These are phyloP conservation scores for Butastur rufipennis DNA, from an alignment of 2,113 vertebrate species.

Conservation along the genomic window DNA sequence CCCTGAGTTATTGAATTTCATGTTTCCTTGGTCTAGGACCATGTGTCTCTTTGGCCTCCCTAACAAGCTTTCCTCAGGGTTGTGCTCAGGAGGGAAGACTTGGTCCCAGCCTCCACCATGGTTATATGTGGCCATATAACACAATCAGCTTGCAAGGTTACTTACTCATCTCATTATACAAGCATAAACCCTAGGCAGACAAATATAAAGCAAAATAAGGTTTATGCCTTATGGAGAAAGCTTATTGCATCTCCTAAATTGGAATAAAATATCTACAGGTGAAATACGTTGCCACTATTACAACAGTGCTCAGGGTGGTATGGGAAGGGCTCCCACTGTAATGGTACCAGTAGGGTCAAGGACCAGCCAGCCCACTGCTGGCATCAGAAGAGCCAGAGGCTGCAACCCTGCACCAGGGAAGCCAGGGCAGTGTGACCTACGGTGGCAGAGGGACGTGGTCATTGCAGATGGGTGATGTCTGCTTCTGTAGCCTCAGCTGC, in stretches of 20 bases:
- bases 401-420: neutral
- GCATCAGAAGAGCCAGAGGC: neutral
- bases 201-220: conserved; percentile 16
- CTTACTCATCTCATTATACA: conserved; percentile 56
- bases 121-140: neutral
- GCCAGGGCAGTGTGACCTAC: neutral
- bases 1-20: rapidly evolving
- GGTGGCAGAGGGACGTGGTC: rapidly evolving
- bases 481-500: neutral
- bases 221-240: neutral
- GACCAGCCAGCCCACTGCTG: neutral
- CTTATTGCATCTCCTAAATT: neutral
- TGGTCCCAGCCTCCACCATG: neutral
- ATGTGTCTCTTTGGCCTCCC: neutral
- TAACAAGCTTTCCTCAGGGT: neutral
- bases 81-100: neutral
- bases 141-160: conserved; percentile 35
- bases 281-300: rapidly evolving
- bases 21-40: neutral
- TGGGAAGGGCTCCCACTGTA: neutral
- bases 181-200: conserved; percentile 17
- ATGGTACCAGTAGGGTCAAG: neutral
- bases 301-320: neutral
- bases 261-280: neutral
- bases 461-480: neutral